phyloP scores from a whole-genome alignment of 2,888 invertebrate genomes.

The Caenorhabditis uteleia region DNA sequence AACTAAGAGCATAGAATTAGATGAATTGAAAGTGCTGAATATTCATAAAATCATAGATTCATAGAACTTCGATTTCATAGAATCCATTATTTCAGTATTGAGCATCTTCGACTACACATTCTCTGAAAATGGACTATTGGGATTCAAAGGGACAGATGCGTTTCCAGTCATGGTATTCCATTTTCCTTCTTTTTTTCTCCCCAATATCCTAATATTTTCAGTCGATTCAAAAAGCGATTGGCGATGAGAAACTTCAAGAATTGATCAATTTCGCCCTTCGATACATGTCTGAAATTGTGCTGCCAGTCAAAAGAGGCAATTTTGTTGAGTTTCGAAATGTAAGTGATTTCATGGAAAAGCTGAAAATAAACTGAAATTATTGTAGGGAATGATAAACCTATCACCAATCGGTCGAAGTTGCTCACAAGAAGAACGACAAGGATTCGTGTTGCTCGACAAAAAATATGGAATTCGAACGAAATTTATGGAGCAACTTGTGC shows the following conservation, averaged over 20 bases:
- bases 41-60: too few species aligned
- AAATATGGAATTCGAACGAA: conserved; percentile 81
- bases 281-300: conserved; percentile 83
- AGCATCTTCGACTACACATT: conserved; percentile 85
- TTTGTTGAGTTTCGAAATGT: conserved; percentile 89
- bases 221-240: conserved; percentile 79
- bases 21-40: too few species aligned
- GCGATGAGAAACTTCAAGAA: conserved; percentile 86
- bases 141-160: conserved; percentile 80
- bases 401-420: conserved; percentile 94
- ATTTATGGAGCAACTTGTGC: conserved; percentile 83
- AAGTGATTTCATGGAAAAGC: background rate
- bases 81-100: conserved; percentile 53
- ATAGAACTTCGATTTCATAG: too few species aligned
- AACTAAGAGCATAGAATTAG: too few species aligned
- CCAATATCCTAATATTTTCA: too few species aligned
- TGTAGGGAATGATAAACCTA: conserved; percentile 81
- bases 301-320: conserved; percentile 90
- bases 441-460: conserved; percentile 83
- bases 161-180: too few species aligned
- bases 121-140: conserved; percentile 92
- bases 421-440: conserved; percentile 82
- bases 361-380: background rate
- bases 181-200: too few species aligned
- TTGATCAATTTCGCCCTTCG: conserved; percentile 87